phyloP scores from a whole-genome alignment of 1,140 invertebrate genomes.

The Eupristina koningsbergeri region DNA sequence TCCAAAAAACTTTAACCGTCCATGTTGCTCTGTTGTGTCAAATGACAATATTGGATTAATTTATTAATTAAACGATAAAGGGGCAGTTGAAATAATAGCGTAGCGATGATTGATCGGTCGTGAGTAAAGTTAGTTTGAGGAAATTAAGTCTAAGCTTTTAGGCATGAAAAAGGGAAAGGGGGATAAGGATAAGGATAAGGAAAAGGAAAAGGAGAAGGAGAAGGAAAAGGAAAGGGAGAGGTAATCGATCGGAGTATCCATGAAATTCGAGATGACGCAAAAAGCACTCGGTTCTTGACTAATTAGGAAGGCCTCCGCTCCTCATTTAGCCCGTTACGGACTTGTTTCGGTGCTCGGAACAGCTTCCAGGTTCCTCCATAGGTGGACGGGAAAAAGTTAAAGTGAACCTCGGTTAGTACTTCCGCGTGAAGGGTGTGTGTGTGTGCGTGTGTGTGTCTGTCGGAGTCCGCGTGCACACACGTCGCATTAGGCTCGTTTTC shows the following conservation, averaged over 20 bases:
- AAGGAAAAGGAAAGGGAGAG: not conserved
- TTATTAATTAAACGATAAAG: not conserved
- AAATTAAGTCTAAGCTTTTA: not conserved
- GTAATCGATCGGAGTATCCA: slow-evolving; percentile 28
- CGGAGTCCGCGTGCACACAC: slow-evolving; percentile 55
- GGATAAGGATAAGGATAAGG: not conserved
- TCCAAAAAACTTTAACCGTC: no score
- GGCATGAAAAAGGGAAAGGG: not conserved
- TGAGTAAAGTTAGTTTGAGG: not conserved
- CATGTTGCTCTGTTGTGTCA: no score
- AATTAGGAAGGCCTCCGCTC: slow-evolving; percentile 27
- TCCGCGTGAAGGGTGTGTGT: slow-evolving; percentile 36
- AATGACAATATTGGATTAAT: no score
- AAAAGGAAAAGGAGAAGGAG: no score
- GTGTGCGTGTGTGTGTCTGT: slow-evolving; percentile 62
- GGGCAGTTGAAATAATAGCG: no score
- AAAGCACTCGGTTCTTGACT: not conserved
- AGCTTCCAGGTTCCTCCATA: not conserved
- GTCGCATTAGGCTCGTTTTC: slow-evolving; percentile 72
- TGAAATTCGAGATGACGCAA: slow-evolving; percentile 14
- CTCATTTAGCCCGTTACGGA: not conserved
- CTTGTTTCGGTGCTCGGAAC: not conserved
- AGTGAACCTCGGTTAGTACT: not conserved
- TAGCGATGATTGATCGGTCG: not conserved
- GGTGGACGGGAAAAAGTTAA: not conserved